Base-by-base conservation (phyloP, 2,113 vertebrate genomes). In the Chrysemys picta region DNA sequence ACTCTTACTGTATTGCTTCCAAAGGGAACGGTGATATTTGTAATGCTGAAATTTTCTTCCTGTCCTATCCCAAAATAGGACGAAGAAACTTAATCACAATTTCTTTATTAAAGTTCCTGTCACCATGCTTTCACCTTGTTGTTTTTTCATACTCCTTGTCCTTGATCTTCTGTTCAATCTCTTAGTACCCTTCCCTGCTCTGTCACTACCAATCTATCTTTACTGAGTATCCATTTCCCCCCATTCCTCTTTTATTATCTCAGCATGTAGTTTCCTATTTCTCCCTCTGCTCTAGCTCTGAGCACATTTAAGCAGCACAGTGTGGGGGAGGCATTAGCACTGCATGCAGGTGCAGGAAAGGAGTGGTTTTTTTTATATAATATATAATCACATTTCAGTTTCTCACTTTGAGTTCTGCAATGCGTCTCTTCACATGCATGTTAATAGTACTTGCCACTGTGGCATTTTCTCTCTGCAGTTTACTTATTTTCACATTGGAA, bases 391-490 rank as follows among this genome's bases (percentile, higher is more conserved):
- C 62, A 50, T 3, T 82, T 27, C 42, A 84, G 87, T 53, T 90
- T 95, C 81, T 89, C 54, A 82, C 82, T 96, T 97, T 76, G 88
- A 83, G 59, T 93, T 96, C 88, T 94, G 76, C 88, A 56, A 85
- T 87, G 50, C 65, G 78, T 88, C 90, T 81, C 31, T 45, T 93
- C 80, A 50, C 92, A 91, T 84, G 76, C 91, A 80, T 80, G 89
- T 85, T 22, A 82, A 42, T 35, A 94, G 52, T 35, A 62, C 91
- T 91, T 94, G 75, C 85, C 72, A 76, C 54, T 54, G 42, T 93
- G 79, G 57, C 80, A 93, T 92, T 85, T 92, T 78, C 88, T 93
- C 90, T 78, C 45, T 12, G 75, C 75, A 47, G 42, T 78, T 78
- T 47, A 27, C 75, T 47, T 27, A 29, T 16, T 47, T 78, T 78